A percentile compares a stretch with the other conserved stretches of the same genome.
These are phyloP conservation scores for Pongo pygmaeus DNA, from an alignment of 2,113 vertebrate genomes.

Conservation along the genomic window DNA sequence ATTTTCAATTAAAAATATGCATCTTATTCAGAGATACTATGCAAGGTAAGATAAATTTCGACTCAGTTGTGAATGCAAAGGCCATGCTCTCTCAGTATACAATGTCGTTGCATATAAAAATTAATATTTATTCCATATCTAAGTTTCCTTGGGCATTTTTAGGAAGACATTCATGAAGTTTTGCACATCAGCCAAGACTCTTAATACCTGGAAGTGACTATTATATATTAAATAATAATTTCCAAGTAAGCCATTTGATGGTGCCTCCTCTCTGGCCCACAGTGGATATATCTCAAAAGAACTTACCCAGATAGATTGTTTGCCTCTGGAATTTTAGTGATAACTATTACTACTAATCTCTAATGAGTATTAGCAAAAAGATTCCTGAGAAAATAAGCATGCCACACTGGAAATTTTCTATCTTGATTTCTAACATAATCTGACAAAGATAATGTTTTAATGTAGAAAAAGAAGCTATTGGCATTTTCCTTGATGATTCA, in stretches of 20 bases:
- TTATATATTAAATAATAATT: neutral
- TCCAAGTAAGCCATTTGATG: neutral
- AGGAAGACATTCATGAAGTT: neutral
- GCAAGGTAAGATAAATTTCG: neutral
- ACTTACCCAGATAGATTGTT: neutral
- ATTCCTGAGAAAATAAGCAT: neutral
- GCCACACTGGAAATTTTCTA: neutral
- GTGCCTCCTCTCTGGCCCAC: neutral
- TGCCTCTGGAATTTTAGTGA: neutral
- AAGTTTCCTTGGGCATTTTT: neutral
- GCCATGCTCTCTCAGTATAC: neutral
- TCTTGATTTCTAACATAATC: neutral
- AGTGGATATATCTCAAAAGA: neutral
- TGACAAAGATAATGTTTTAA: neutral
- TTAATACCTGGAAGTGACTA: neutral
- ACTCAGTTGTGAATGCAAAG: neutral
- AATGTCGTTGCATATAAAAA: neutral
- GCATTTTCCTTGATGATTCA: neutral
- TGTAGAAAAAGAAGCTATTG: neutral
- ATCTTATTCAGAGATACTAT: neutral
- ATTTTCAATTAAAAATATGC: neutral
- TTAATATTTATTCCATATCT: neutral
- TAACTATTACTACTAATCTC: neutral
- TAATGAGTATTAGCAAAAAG: neutral
- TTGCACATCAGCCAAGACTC: neutral